Conservation (phyloP, 2,888 invertebrate genomes). For the Bursaphelenchus okinawaensis region DNA sequence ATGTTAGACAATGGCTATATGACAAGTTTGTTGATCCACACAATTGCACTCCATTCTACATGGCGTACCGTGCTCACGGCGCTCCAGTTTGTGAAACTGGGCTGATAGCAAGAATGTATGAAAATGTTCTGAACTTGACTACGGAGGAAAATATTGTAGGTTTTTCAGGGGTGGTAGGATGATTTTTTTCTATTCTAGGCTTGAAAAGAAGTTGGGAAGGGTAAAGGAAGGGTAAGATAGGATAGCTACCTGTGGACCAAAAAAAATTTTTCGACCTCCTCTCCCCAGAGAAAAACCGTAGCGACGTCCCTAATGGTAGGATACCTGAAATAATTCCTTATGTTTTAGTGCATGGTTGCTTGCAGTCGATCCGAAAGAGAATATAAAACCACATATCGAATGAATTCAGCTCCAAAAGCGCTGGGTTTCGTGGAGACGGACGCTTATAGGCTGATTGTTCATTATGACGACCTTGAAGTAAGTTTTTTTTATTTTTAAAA, state of each 20-base stretch:
- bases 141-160: not conserved
- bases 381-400: not conserved
- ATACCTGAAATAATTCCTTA: too few relatives aligned
- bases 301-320: too few relatives aligned
- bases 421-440: not conserved
- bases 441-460: constrained; percentile 2
- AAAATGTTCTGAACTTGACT: not conserved
- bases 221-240: too few relatives aligned
- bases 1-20: constrained; percentile 17
- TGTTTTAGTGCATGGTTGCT: not conserved
- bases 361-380: not conserved
- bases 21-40: constrained; percentile 13
- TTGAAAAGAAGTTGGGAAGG: too few relatives aligned
- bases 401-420: not conserved
- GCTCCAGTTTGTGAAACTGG: constrained; percentile 20
- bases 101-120: constrained; percentile 8
- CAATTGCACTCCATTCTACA: constrained; percentile 25
- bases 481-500: too few relatives aligned
- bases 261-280: too few relatives aligned
- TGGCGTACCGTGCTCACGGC: constrained; percentile 18
- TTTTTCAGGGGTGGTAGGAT: too few relatives aligned
- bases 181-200: too few relatives aligned
- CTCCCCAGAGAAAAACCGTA: too few relatives aligned
- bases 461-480: constrained; percentile 9
- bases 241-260: too few relatives aligned